These are phyloP conservation scores for Neoitamus cyanurus DNA, from an alignment of 2,888 invertebrate species.

Conservation along the genomic window DNA sequence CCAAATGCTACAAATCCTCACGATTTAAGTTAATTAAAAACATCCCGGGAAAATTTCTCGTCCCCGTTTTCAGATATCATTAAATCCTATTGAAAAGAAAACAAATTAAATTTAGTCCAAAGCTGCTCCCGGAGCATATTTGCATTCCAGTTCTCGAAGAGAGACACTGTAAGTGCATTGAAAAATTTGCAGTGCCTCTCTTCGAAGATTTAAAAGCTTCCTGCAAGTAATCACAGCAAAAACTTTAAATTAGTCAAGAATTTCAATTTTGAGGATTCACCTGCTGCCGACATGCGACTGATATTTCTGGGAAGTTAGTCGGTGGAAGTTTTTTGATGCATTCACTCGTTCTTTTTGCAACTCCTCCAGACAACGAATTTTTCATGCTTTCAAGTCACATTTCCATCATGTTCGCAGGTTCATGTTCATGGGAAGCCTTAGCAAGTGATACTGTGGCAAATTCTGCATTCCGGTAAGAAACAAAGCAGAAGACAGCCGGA, in stretches of 20 bases:
- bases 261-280: neutral
- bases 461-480: constrained; percentile 24
- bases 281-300: constrained; percentile 1
- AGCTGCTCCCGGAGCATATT: neutral
- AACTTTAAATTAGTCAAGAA: neutral
- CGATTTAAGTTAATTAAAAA: neutral
- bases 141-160: neutral
- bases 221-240: neutral
- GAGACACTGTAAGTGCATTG: neutral
- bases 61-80: neutral
- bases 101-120: neutral
- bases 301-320: constrained; percentile 10
- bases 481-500: constrained; percentile 29
- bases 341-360: neutral
- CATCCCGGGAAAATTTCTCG: neutral
- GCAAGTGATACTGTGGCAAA: constrained; percentile 11
- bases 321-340: neutral
- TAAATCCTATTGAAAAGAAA: neutral
- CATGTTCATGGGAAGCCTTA: neutral
- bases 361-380: constrained; percentile 15
- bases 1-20: neutral
- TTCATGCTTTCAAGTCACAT: constrained; percentile 37
- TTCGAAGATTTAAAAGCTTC: neutral
- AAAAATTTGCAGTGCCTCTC: neutral
- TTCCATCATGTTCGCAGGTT: constrained; percentile 9